These are phyloP conservation scores for Megalonaias nervosa DNA, from an alignment of 1,140 invertebrate species.

Conservation along the genomic window DNA sequence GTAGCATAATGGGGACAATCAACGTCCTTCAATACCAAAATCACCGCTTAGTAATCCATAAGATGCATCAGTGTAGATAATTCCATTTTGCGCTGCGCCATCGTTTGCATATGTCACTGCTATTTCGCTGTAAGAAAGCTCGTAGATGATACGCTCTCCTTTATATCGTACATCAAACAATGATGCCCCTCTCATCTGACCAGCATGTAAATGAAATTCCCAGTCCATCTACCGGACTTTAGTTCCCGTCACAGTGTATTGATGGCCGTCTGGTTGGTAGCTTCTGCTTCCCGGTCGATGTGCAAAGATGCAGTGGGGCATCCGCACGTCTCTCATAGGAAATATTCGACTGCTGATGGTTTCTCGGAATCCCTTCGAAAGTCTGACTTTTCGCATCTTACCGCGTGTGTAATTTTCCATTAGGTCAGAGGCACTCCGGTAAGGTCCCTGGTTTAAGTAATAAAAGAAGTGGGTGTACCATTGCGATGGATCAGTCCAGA, in stretches of 20 bases:
- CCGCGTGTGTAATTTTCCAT: slow-evolving; percentile 15
- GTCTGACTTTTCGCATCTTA: slow-evolving; percentile 14
- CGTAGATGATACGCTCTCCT: slow-evolving; percentile 49
- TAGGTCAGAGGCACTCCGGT: slow-evolving; percentile 1
- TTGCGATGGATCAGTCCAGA: slow-evolving; percentile 18
- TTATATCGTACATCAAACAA: slow-evolving; percentile 30
- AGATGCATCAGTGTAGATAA: slow-evolving; percentile 30
- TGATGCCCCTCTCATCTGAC: slow-evolving; percentile 24
- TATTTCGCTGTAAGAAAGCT: slow-evolving; percentile 46
- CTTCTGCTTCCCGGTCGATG: slow-evolving; percentile 14
- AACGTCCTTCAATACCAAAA: slow-evolving; percentile 11
- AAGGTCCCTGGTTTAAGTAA: slow-evolving; percentile 33
- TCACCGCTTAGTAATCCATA: slow-evolving; percentile 29
- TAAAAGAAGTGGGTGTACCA: slow-evolving; percentile 34
- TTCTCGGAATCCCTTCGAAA: slow-evolving; percentile 12
- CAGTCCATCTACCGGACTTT: slow-evolving; percentile 31
- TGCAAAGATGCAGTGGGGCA: slow-evolving; percentile 8
- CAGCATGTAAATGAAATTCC: slow-evolving; percentile 26
- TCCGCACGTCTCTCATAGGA: slow-evolving; percentile 21
- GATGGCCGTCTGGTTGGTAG: slow-evolving; percentile 19
- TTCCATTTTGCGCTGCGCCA: slow-evolving; percentile 25
- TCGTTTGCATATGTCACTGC: slow-evolving; percentile 31
- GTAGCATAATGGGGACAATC: slow-evolving; percentile 31
- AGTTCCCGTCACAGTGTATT: slow-evolving; percentile 19
- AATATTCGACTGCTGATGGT: slow-evolving; percentile 13